These are phyloP conservation scores for Falco rusticolus DNA, from an alignment of 2,797 vertebrate genomes.

Conservation along the genomic window DNA sequence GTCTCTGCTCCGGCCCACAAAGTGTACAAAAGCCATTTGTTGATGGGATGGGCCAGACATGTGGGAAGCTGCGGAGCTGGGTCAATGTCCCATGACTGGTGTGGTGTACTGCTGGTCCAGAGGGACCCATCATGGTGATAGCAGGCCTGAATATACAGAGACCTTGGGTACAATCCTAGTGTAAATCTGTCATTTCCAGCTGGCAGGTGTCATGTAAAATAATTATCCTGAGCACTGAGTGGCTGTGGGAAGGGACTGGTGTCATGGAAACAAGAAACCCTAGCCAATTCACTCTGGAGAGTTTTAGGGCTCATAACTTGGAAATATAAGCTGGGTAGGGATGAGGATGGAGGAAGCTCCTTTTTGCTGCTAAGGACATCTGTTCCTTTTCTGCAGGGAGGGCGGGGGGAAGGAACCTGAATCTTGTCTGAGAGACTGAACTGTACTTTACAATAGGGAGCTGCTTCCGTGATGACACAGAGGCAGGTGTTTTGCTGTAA, in stretches of 20 bases:
- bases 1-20: neutral
- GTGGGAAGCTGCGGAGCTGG: neutral
- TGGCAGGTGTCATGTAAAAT: neutral
- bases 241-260: neutral
- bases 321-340: neutral
- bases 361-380: neutral
- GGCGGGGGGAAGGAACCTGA: neutral
- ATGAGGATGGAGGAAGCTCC: neutral
- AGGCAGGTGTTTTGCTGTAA: constrained; percentile 41
- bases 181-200: neutral
- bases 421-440: neutral
- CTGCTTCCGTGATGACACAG: neutral
- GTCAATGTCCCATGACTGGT: neutral
- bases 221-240: neutral
- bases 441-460: neutral
- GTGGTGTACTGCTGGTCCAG: neutral
- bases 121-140: neutral
- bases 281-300: neutral
- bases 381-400: neutral
- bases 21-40: neutral
- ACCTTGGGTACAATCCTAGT: neutral
- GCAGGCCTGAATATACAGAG: neutral
- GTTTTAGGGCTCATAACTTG: neutral
- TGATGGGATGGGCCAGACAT: neutral
- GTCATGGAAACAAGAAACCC: neutral